These are phyloP conservation scores for Elachura formosa DNA, from an alignment of 2,113 vertebrate genomes.

Conservation along the genomic window DNA sequence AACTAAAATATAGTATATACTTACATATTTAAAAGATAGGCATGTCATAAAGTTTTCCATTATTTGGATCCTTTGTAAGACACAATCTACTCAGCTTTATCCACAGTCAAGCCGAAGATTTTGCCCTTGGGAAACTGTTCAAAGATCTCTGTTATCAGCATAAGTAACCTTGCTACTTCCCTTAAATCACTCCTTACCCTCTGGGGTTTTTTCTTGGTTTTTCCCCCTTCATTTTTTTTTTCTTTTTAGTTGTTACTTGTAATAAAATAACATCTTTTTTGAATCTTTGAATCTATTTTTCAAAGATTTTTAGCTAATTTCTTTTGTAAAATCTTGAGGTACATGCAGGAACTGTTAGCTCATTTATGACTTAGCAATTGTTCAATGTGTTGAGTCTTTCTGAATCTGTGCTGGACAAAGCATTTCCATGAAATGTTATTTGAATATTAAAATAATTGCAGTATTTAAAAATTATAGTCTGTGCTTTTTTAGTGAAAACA, in stretches of 20 bases:
- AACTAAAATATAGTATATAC: neutral
- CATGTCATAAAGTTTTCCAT: neutral
- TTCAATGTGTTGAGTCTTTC: neutral
- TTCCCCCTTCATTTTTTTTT: rapidly evolving
- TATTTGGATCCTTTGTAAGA: neutral
- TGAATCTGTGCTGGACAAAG: neutral
- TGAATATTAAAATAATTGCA: constrained; percentile 45
- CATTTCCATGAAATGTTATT: neutral
- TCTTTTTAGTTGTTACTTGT: neutral
- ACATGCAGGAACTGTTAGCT: neutral
- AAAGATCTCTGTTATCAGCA: neutral
- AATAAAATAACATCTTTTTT: neutral
- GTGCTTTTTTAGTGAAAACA: constrained; percentile 47
- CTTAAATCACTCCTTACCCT: neutral
- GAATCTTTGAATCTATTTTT: too few relatives aligned
- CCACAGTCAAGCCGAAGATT: neutral
- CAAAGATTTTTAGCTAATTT: neutral
- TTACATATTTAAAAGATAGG: neutral
- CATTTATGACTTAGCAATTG: neutral
- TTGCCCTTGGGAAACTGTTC: neutral
- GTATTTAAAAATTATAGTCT: constrained; percentile 47
- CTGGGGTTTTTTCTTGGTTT: rapidly evolving
- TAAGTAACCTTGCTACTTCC: neutral
- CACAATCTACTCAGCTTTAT: neutral
- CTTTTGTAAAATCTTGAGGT: neutral